Conservation (phyloP, 2,113 vertebrate genomes). For the Nothocercus nigrocapillus region DNA sequence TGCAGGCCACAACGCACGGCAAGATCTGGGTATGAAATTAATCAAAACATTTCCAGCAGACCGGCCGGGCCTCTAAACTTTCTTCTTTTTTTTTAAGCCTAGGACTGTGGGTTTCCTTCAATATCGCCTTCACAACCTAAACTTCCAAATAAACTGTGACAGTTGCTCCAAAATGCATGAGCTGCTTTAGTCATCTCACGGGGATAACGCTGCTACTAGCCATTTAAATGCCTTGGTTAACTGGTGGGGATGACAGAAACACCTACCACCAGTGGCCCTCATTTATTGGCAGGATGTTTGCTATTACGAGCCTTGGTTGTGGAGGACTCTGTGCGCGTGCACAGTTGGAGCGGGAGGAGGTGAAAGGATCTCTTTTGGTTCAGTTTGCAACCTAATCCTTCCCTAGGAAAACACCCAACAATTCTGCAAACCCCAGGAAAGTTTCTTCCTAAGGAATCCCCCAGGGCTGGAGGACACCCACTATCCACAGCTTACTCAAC, state of each 20-base stretch:
- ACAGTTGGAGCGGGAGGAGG: accelerated
- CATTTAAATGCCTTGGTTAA: neutral
- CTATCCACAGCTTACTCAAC: neutral
- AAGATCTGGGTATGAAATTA: too few species aligned
- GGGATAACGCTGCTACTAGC: neutral
- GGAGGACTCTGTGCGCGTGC: accelerated
- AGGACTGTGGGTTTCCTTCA: neutral
- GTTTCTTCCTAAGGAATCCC: neutral
- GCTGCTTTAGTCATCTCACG: neutral
- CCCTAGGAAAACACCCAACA: neutral
- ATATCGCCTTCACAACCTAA: neutral
- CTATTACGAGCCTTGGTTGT: neutral
- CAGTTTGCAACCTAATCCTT: neutral
- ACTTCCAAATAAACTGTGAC: neutral
- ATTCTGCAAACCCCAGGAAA: neutral
- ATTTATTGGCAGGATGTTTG: neutral
- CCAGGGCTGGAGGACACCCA: accelerated
- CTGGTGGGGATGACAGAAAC: neutral
- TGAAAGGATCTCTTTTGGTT: neutral
- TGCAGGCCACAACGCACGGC: accelerated
- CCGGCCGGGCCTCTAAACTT: neutral
- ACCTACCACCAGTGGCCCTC: accelerated
- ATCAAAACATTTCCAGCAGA: neutral
- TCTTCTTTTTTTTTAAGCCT: neutral
- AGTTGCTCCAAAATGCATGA: neutral